Evolutionary conservation across 1,140 invertebrate species (phyloP), one percentile per base, ranked within the genome.

Genomic region (Drosophila asahinai): DNA sequence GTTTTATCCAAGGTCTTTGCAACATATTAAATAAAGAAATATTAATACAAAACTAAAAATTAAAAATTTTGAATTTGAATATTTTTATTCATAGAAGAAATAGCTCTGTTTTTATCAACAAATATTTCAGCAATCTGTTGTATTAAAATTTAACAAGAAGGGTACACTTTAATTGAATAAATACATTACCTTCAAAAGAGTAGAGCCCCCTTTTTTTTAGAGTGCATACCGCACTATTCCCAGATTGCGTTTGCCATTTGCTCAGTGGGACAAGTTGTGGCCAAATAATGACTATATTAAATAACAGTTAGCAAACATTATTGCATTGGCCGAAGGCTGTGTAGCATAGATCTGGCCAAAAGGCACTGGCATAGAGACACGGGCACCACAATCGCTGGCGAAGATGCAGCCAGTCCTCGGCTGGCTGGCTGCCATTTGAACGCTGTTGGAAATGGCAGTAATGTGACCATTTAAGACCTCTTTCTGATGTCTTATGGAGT

Each of bases 381-480:
- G 57, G 38, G 33, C 63, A 43, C 54, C 11, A 27, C 11, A 36
- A 62, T 59, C 27, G 49, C 54, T 60, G 22, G 54, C 19, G 74
- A 77, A 67, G 57, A 77, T 77, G 63, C 57, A 59, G 49, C 57
- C 55, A 75, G 74, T 30, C 73, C 54, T 42, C 55, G 54, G 27
- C 67, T 63, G 59, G 68, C 70, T 73, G 77, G 60, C 49, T 84
- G 80, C 82, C 81, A 91, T 92, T 91, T 86, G 77, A 91, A 81
- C 82, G 80, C 90, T 81, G 84, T 82, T 91, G 89, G 83, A 83
- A 83, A 86, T 92, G 89, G 80, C 83, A 90, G 84, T 92, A 91
- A 91, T 92, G 90, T 91, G 90, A 92, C 90, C 86, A 91, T 92
- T 92, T 92, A 92, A 92, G 86, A 90, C 90, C 89, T 90, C 83